phyloP scores from a whole-genome alignment of 2,113 vertebrate species.

The Copsychus sechellarum region DNA sequence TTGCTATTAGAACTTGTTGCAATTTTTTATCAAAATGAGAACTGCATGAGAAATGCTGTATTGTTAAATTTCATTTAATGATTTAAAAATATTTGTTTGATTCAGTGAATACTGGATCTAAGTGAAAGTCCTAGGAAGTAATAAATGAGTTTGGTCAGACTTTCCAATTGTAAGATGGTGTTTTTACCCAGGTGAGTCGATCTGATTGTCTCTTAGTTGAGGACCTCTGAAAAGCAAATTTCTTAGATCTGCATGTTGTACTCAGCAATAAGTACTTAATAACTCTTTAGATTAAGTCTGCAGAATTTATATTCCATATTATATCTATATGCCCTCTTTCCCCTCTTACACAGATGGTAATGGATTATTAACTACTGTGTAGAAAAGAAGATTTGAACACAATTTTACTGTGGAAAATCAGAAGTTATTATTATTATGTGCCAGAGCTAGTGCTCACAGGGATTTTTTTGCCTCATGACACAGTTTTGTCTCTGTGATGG shows the following conservation, averaged over 20 bases:
- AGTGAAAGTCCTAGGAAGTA: not conserved
- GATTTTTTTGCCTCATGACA: not conserved
- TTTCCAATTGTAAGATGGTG: not conserved
- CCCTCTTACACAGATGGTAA: not conserved
- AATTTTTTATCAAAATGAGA: not conserved
- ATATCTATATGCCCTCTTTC: not conserved
- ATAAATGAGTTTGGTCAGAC: not conserved
- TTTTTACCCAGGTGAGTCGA: not conserved
- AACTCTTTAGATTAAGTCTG: not conserved
- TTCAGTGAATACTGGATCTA: not conserved
- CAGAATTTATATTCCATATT: not conserved
- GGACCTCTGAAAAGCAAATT: not conserved
- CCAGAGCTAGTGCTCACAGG: not conserved
- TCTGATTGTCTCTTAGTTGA: not conserved
- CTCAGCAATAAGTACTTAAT: not conserved
- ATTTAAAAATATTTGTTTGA: not conserved
- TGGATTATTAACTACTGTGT: not conserved
- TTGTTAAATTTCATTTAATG: not conserved
- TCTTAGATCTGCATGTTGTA: not conserved
- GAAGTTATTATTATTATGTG: not conserved
- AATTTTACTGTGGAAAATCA: not conserved
- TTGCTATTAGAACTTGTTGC: not conserved
- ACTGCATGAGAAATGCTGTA: not conserved
- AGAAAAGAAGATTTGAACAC: not conserved
- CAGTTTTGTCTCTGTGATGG: not conserved